Percentiles rank a stretch among this genome's conserved stretches.
phyloP scores from a whole-genome alignment of 2,888 invertebrate species.

The Clostera curtula region DNA sequence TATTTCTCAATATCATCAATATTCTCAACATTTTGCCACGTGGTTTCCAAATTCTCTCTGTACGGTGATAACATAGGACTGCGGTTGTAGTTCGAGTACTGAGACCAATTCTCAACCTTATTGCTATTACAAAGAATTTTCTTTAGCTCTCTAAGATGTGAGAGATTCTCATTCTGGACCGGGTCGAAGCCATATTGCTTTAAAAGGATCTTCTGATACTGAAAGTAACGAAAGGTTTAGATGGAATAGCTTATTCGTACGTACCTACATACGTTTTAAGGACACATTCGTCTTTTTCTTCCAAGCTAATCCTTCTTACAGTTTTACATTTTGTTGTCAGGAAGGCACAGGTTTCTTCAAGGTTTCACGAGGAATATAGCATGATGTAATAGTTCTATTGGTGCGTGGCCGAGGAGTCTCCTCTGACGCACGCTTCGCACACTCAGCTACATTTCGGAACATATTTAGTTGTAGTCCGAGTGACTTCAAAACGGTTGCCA shows the following conservation, averaged over 20 bases:
- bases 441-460: no score
- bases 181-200: conserved; percentile 31
- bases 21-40: conserved; percentile 40
- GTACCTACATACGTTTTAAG: no score
- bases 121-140: conserved; percentile 19
- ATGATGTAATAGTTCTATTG: neutral
- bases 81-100: conserved; percentile 16
- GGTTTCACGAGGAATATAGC: no score
- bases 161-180: conserved; percentile 21
- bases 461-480: no score
- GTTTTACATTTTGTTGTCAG: no score
- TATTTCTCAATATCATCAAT: conserved; percentile 32
- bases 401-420: no score
- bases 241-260: no score
- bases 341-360: no score
- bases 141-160: conserved; percentile 25
- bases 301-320: no score
- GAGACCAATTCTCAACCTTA: conserved; percentile 33
- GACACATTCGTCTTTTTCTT: no score
- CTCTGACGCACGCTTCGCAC: no score
- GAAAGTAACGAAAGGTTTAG: conserved; percentile 11
- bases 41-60: conserved; percentile 19
- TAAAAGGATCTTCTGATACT: conserved; percentile 27
- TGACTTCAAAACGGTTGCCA: no score
- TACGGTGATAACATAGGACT: conserved; percentile 3